A percentile compares a stretch with the other conserved stretches of the same genome.
phyloP scores from a whole-genome alignment of 2,113 vertebrate genomes.

The Caranx melampygus region DNA sequence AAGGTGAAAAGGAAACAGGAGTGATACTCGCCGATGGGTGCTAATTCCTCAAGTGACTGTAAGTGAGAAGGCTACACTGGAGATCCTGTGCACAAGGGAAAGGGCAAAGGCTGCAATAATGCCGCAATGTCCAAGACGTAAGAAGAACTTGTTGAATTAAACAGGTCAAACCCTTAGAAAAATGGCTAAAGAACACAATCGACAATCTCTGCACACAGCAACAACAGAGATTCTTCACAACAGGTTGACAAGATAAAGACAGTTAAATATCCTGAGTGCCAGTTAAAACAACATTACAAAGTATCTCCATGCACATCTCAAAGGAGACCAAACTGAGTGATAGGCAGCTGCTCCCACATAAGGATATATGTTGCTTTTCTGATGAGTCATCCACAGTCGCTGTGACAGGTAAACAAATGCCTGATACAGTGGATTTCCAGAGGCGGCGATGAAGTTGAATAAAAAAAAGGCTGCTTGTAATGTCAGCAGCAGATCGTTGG shows the following conservation, averaged over 20 bases:
- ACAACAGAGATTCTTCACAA: slow-evolving; percentile 39
- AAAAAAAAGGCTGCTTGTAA: slow-evolving; percentile 53
- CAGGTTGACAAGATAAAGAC: slow-evolving; percentile 52
- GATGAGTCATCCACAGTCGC: slow-evolving; percentile 79
- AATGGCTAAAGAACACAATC: not conserved
- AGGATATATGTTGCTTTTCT: slow-evolving; percentile 64
- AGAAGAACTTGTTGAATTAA: slow-evolving; percentile 39
- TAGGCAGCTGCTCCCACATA: slow-evolving; percentile 44
- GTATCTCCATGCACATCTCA: slow-evolving; percentile 27
- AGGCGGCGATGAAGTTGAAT: slow-evolving; percentile 33
- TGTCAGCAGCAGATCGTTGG: slow-evolving; percentile 57
- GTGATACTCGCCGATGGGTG: slow-evolving; percentile 23
- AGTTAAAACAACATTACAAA: slow-evolving; percentile 24
- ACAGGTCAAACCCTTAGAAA: not conserved
- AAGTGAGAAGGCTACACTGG: slow-evolving; percentile 47
- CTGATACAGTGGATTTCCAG: slow-evolving; percentile 57
- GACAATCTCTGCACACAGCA: slow-evolving; percentile 11
- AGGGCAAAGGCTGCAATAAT: slow-evolving; percentile 69
- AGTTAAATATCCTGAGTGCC: slow-evolving; percentile 15
- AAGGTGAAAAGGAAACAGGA: slow-evolving; percentile 59
- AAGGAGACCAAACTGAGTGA: slow-evolving; percentile 38
- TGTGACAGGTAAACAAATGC: slow-evolving; percentile 60
- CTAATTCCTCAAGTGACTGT: slow-evolving; percentile 59
- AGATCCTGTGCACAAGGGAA: slow-evolving; percentile 54
- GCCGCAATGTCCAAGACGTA: slow-evolving; percentile 50